Conservation (phyloP, 2,888 invertebrate genomes). For the Conchocele bisecta region DNA sequence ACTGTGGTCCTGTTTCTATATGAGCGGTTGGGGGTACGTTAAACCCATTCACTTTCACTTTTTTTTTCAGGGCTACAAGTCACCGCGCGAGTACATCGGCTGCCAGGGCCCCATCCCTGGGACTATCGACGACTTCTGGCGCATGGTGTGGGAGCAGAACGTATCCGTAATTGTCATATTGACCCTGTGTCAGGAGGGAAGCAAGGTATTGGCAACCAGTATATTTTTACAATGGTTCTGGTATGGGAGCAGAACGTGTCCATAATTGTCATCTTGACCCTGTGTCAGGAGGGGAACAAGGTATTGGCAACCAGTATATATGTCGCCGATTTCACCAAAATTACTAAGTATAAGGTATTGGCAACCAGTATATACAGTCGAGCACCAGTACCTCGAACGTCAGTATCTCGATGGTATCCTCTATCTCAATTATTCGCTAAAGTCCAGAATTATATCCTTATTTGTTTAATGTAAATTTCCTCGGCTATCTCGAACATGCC, state of each 20-base stretch:
- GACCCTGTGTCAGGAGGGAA: slow-evolving; percentile 58
- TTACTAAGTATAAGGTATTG: too few relatives aligned
- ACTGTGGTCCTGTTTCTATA: too few relatives aligned
- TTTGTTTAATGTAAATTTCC: too few relatives aligned
- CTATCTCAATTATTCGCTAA: too few relatives aligned
- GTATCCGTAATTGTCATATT: slow-evolving; percentile 61
- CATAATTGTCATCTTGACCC: slow-evolving; percentile 58
- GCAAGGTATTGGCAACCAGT: slow-evolving; percentile 46
- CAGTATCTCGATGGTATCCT: too few relatives aligned
- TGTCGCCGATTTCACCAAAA: too few relatives aligned
- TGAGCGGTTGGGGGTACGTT: too few relatives aligned
- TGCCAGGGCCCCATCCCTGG: slow-evolving; percentile 64
- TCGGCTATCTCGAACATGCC: too few relatives aligned
- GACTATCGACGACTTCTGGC: slow-evolving; percentile 65
- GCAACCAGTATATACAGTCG: too few relatives aligned
- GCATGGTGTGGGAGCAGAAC: slow-evolving; percentile 66
- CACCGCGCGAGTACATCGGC: slow-evolving; percentile 58
- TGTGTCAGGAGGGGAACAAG: slow-evolving; percentile 62
- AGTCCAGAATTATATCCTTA: too few relatives aligned
- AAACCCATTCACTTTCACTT: neutral
- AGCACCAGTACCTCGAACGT: too few relatives aligned
- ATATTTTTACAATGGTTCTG: slow-evolving; percentile 19
- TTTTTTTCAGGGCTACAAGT: slow-evolving; percentile 52
- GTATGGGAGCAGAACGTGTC: slow-evolving; percentile 61
- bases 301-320: slow-evolving; percentile 30